These are phyloP conservation scores for Nycticryphes semicollaris DNA, from an alignment of 2,113 vertebrate species.

Conservation along the genomic window DNA sequence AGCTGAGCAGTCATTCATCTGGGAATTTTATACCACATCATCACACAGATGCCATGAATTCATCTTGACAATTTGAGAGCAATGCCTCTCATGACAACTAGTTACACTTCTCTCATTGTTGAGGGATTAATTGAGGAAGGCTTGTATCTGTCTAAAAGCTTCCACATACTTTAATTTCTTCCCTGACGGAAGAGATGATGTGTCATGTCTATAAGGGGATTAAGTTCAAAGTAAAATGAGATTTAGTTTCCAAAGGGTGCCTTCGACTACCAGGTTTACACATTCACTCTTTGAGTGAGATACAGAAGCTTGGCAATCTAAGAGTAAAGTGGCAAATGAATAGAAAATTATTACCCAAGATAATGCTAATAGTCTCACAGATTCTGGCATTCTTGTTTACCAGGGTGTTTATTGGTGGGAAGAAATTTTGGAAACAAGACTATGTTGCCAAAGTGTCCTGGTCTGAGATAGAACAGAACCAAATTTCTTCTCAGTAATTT, in stretches of 20 bases:
- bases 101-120: background rate
- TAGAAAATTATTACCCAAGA: background rate
- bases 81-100: background rate
- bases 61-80: background rate
- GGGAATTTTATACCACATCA: background rate
- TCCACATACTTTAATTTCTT: background rate
- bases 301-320: background rate
- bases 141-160: background rate
- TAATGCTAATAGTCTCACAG: background rate
- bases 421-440: background rate
- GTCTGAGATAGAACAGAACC: background rate
- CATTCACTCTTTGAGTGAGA: background rate
- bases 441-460: background rate
- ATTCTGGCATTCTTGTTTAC: background rate
- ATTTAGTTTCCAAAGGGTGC: background rate
- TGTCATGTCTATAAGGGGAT: background rate
- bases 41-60: background rate
- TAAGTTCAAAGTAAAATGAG: background rate
- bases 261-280: background rate
- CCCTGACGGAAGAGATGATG: background rate
- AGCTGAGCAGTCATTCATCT: background rate
- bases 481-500: background rate
- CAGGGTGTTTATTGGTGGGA: background rate
- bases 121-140: background rate
- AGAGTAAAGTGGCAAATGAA: background rate